Evolutionary conservation across 2,113 vertebrate genomes (phyloP), one percentile per base, ranked within the genome.

Genomic region (Archocentrus centrarchus): DNA sequence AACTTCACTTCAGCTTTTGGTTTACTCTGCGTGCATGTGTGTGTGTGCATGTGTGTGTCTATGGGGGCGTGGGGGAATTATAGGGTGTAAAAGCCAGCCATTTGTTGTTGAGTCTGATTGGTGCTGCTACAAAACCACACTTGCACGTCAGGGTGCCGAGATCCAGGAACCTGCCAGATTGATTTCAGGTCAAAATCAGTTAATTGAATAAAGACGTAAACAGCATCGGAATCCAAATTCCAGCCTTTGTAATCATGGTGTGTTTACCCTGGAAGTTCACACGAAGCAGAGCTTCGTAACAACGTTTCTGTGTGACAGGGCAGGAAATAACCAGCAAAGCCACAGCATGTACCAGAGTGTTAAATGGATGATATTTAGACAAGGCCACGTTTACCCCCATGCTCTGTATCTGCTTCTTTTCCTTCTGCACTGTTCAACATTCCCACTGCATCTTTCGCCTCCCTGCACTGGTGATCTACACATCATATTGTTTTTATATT

Each of bases 121-220:
- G 35, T 78, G 60, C 24, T 68, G 68, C 79, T 70, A 64, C 55
- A 82, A 59, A 41, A 59, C 77, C 58, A 59, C 80, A 75, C 75
- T 87, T 70, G 59, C 60, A 84, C 39, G 75, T 85, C 82, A 68
- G 62, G 62, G 66, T 80, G 83, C 87, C 90, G 60, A 61, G 76
- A 78, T 91, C 60, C 76, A 59, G 86, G 27, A 59, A 73, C 30
- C 11, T 66, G 80, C 22, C 81, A 84, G 83, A 79, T 89, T 84
- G 87, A 90, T 90, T 89, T 90, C 20, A 79, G 83, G 85, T 93
- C 85, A 90, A 76, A 90, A 88, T 14, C 75, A 70, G 78, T 88
- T 89, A 89, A 90, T 89, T 86, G 85, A 89, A 92, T 88, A 73
- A 91, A 64, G 82, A 80, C 47, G 59, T 58, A 75, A 89, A 83